These are phyloP conservation scores for Megaleporinus macrocephalus DNA, from an alignment of 2,113 vertebrate genomes.

Conservation along the genomic window DNA sequence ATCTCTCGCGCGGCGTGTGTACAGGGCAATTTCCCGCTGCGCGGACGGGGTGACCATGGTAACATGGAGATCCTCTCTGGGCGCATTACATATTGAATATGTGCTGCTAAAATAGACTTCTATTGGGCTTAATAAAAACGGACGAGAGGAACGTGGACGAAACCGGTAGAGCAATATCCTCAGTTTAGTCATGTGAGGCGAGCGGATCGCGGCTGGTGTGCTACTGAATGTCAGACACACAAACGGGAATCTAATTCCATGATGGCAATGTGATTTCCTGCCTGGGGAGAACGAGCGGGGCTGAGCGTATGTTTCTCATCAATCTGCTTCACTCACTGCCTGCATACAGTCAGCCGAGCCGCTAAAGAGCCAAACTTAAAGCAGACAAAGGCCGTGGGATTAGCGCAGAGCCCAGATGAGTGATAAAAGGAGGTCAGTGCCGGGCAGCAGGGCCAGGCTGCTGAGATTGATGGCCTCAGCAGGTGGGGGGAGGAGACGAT, in stretches of 20 bases:
- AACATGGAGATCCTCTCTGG: constrained; percentile 33
- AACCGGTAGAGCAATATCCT: neutral
- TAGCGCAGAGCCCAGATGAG: neutral
- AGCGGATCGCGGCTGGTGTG: neutral
- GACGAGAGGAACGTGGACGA: neutral
- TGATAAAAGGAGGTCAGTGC: neutral
- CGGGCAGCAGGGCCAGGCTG: neutral
- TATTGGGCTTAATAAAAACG: constrained; percentile 24
- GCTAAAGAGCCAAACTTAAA: constrained; percentile 23
- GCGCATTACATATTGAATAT: constrained; percentile 31
- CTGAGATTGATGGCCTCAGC: neutral
- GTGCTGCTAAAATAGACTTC: constrained; percentile 21
- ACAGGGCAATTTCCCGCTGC: constrained; percentile 50
- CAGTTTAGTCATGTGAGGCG: neutral
- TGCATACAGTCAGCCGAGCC: constrained; percentile 9
- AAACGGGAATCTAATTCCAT: constrained; percentile 7
- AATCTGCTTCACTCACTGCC: neutral
- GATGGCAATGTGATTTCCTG: neutral
- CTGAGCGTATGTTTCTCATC: neutral
- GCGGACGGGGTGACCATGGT: constrained; percentile 55
- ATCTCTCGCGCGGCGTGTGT: constrained; percentile 58
- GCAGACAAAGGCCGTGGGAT: neutral
- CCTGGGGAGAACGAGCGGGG: neutral
- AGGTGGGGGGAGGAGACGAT: neutral
- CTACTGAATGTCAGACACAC: neutral